Conservation (phyloP, 2,888 invertebrate species). For the Drosophila pseudotalamancana region DNA sequence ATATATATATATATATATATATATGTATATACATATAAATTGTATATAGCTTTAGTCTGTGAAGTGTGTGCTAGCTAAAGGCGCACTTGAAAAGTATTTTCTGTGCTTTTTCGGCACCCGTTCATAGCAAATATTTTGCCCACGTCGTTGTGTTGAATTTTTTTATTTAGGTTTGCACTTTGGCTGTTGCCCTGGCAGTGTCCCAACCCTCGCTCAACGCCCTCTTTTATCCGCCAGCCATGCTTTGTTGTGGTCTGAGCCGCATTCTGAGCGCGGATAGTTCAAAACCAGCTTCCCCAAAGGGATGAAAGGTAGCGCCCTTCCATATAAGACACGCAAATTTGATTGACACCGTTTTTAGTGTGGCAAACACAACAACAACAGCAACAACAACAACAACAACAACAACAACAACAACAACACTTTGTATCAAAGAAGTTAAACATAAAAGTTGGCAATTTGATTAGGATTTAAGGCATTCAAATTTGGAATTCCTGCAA, state of each 20-base stretch:
- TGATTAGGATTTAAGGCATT: no score
- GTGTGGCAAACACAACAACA: constrained; percentile 23
- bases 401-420: background rate
- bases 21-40: constrained; percentile 9
- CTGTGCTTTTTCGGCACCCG: constrained; percentile 19
- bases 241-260: constrained; percentile 66
- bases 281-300: constrained; percentile 42
- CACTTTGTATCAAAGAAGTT: constrained; percentile 21
- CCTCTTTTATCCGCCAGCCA: constrained; percentile 11
- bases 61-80: constrained; percentile 33
- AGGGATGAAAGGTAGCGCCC: no score
- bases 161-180: constrained; percentile 31
- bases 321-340: constrained; percentile 35
- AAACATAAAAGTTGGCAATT: background rate
- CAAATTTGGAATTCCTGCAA: no score
- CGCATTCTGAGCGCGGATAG: constrained; percentile 46
- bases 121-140: constrained; percentile 20
- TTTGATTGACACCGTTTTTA: constrained; percentile 49
- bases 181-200: constrained; percentile 20
- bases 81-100: constrained; percentile 42
- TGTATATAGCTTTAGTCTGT: no score
- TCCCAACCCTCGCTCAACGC: background rate
- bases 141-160: background rate
- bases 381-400: constrained; percentile 3
- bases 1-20: background rate